Conservation (phyloP, 2,797 vertebrate genomes). For the Eospalax fontanierii region DNA sequence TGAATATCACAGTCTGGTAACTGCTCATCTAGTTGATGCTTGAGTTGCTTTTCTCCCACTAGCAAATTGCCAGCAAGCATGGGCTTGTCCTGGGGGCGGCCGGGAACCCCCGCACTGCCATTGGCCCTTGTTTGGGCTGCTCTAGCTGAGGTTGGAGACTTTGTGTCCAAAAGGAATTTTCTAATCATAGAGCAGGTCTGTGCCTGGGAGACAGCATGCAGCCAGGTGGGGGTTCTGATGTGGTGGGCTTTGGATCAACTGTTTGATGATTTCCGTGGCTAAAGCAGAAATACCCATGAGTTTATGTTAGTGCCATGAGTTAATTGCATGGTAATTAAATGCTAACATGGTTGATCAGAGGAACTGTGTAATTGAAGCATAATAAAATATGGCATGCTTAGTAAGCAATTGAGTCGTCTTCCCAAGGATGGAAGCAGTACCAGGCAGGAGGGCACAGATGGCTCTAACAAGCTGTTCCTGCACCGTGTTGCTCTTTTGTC, state of each 20-base stretch:
- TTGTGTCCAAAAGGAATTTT: neutral
- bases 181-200: neutral
- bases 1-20: constrained; percentile 3
- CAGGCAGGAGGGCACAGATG: constrained; percentile 30
- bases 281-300: constrained; percentile 68
- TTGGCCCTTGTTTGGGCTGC: neutral
- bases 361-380: constrained; percentile 73
- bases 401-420: constrained; percentile 79
- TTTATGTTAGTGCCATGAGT: constrained; percentile 39
- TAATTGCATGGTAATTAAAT: constrained; percentile 73
- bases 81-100: neutral
- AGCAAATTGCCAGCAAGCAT: neutral
- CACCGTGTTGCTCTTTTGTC: constrained; percentile 44
- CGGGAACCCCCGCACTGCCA: too few species aligned
- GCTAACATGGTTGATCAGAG: constrained; percentile 65
- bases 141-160: neutral
- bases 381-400: constrained; percentile 72
- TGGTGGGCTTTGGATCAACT: constrained; percentile 35
- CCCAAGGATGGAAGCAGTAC: neutral
- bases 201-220: neutral
- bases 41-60: neutral
- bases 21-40: neutral
- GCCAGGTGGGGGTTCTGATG: neutral
- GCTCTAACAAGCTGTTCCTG: constrained; percentile 45
- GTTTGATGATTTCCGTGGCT: neutral